phyloP scores from a whole-genome alignment of 2,113 vertebrate genomes.

The Mastomys coucha region DNA sequence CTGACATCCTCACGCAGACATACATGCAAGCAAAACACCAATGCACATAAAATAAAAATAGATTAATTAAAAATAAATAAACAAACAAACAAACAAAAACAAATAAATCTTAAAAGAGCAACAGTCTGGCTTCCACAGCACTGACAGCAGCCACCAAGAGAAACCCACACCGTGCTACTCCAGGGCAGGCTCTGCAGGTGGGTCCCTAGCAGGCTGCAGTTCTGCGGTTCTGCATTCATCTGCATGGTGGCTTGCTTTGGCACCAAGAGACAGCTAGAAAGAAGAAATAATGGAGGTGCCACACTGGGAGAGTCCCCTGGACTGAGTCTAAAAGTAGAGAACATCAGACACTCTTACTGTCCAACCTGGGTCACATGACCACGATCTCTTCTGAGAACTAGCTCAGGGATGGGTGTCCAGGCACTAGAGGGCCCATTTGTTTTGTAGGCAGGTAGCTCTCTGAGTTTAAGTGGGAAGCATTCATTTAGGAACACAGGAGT shows the following conservation, averaged over 20 bases:
- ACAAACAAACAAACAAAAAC: neutral
- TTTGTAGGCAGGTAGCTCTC: neutral
- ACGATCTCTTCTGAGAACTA: neutral
- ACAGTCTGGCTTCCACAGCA: neutral
- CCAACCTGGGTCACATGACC: neutral
- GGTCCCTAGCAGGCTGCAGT: neutral
- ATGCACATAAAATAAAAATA: neutral
- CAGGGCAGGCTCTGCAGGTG: neutral
- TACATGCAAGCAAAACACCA: neutral
- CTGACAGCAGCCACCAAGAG: neutral
- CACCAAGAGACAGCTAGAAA: neutral
- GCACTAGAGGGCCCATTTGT: neutral
- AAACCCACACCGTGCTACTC: neutral
- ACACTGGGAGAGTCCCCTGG: neutral
- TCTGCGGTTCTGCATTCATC: neutral
- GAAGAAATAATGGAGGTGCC: neutral
- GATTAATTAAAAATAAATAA: no score
- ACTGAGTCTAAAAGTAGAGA: neutral
- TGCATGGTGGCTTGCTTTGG: neutral
- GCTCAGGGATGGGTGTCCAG: neutral
- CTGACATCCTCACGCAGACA: no score
- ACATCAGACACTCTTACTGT: neutral
- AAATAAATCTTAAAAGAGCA: neutral
- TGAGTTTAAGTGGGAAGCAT: neutral
- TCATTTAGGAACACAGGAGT: neutral